These are phyloP conservation scores for Ethmia dodecea DNA, from an alignment of 2,888 invertebrate species.

Conservation along the genomic window DNA sequence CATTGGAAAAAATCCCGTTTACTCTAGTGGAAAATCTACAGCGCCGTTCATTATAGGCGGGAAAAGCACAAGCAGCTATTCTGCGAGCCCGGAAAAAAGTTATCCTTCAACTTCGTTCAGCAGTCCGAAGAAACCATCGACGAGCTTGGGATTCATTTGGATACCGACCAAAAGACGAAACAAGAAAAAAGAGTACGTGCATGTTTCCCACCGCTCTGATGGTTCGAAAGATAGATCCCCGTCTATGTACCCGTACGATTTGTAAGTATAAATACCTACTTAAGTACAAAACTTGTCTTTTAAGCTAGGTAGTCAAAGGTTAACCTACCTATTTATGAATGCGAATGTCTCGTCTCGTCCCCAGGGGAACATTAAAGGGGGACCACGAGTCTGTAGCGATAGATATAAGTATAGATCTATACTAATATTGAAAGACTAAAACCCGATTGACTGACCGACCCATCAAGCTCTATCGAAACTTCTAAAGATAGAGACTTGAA, in stretches of 20 bases:
- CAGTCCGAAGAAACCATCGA: slow-evolving; percentile 37
- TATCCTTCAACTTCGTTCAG: slow-evolving; percentile 32
- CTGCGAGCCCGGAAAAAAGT: slow-evolving; percentile 29
- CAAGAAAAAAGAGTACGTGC: slow-evolving; percentile 52
- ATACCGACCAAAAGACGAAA: slow-evolving; percentile 50
- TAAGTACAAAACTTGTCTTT: no score
- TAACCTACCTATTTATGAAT: no score
- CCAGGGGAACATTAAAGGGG: no score
- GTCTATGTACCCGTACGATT: slow-evolving; percentile 46
- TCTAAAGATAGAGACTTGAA: no score
- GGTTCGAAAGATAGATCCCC: slow-evolving; percentile 46
- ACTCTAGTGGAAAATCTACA: background rate
- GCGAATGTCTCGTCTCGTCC: no score
- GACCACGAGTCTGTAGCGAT: no score
- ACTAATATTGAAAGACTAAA: no score
- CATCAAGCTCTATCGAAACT: no score
- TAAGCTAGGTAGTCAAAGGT: no score
- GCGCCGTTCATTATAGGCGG: slow-evolving; percentile 17
- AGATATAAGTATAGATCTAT: no score
- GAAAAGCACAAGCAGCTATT: slow-evolving; percentile 14
- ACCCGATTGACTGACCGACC: no score
- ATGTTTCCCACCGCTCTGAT: slow-evolving; percentile 43
- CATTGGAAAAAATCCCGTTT: background rate
- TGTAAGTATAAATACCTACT: slow-evolving; percentile 37
- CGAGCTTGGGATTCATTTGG: slow-evolving; percentile 61